Conservation (phyloP, 2,888 invertebrate species). For the Drosophila birchii region DNA sequence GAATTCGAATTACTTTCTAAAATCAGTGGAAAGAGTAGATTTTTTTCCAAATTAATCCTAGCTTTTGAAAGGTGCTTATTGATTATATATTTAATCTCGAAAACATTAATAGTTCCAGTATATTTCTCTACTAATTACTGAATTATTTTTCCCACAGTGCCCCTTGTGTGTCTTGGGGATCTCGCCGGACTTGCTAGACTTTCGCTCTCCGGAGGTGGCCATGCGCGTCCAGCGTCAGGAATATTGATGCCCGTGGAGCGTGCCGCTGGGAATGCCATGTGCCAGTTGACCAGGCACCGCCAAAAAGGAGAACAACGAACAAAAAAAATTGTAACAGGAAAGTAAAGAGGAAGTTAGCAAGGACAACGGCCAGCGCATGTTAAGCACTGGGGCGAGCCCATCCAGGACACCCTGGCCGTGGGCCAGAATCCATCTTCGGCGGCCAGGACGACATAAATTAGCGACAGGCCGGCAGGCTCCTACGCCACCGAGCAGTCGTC, state of each 20-base stretch:
- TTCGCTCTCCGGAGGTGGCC: constrained; percentile 54
- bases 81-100: background rate
- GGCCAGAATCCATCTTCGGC: constrained; percentile 38
- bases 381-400: constrained; percentile 43
- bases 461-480: constrained; percentile 38
- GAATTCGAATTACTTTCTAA: background rate
- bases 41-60: background rate
- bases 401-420: constrained; percentile 29
- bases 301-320: background rate
- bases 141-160: background rate
- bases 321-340: background rate
- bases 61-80: background rate
- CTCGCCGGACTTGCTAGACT: constrained; percentile 13
- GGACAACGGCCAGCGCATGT: constrained; percentile 48
- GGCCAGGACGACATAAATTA: constrained; percentile 46
- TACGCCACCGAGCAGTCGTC: constrained; percentile 23
- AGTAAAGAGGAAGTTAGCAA: background rate
- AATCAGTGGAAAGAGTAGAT: background rate
- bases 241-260: constrained; percentile 68
- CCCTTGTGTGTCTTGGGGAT: constrained; percentile 13
- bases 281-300: constrained; percentile 49
- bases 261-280: constrained; percentile 68
- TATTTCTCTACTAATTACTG: background rate
- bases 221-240: constrained; percentile 61
- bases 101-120: background rate